Base-by-base conservation (phyloP, 2,113 vertebrate genomes). In the Heliornis fulica region DNA sequence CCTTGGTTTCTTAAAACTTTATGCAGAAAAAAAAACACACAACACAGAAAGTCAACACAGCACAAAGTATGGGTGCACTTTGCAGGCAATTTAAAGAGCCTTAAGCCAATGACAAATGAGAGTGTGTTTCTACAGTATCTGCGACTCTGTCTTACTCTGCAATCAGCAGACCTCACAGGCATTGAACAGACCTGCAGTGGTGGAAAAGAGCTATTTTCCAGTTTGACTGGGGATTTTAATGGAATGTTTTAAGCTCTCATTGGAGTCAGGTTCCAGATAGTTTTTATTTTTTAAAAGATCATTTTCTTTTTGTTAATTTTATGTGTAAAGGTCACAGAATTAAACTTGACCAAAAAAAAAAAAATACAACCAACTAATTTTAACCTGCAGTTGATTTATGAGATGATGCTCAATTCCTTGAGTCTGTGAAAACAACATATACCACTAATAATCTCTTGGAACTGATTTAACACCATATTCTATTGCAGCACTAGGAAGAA, bases 401-500 rank as follows among this genome's bases (percentile, higher is more conserved):
- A 93, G 96, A 85, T 78, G 54, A 89, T 83, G 45, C 69, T 45
- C 48, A 88, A 54, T 92, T 93, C 75, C 94, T 76, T 92, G 81
- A 93, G 76, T 95, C 90, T 74, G 76, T 53, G 87, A 87, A 94
- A 90, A 88, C 93, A 96, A 96, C 90, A 61, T 90, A 92, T 38
- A 92, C 68, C 92, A 92, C 85, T 95, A 94, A 96, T 95, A 96
- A 94, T 94, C 94, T 88, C 90, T 87, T 87, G 72, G 92, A 93
- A 93, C 64, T 96, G 95, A 96, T 97, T 97, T 96, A 97, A 92
- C 87, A 78, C 90, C 32, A 2, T 85, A 93, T 84, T 94, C 91
- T 90, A 50, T 93, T 70, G 76, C 92, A 74, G 71, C 64, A 82
- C 87, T 80, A 90, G 84, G 82, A 96, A 91, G 87, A 88, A 97